Conservation (phyloP, 2,113 vertebrate genomes). For the Geococcyx californianus region DNA sequence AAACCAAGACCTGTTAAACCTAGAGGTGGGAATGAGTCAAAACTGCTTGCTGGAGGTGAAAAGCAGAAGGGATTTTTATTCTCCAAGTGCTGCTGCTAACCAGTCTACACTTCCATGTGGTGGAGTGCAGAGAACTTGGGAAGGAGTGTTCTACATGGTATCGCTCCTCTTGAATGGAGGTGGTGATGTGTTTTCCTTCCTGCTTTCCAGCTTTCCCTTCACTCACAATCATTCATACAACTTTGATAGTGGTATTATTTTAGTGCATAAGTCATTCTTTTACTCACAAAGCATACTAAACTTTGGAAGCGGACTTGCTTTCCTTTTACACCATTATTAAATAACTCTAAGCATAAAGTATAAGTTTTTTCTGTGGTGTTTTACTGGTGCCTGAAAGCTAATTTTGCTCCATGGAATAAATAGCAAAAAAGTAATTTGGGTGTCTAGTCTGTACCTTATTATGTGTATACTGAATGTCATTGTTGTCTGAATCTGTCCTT, state of each 20-base stretch:
- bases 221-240: background rate
- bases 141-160: background rate
- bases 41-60: background rate
- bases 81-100: background rate
- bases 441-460: background rate
- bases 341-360: background rate
- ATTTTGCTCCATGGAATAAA: background rate
- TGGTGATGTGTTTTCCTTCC: background rate
- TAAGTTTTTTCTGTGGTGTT: background rate
- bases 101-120: rapidly evolving
- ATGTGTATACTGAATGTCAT: background rate
- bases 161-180: background rate
- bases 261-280: background rate
- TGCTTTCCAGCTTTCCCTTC: background rate
- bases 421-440: background rate
- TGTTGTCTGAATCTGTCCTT: background rate
- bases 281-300: background rate
- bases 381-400: background rate
- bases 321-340: background rate
- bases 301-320: background rate
- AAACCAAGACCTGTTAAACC: background rate
- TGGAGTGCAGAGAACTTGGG: background rate
- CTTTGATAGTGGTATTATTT: background rate
- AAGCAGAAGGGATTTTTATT: background rate
- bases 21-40: background rate